A percentile compares a stretch with the other conserved stretches of the same genome.
Evolutionary conservation across 1,140 invertebrate genomes (phyloP).

Genomic region (Elysia chlorotica): DNA sequence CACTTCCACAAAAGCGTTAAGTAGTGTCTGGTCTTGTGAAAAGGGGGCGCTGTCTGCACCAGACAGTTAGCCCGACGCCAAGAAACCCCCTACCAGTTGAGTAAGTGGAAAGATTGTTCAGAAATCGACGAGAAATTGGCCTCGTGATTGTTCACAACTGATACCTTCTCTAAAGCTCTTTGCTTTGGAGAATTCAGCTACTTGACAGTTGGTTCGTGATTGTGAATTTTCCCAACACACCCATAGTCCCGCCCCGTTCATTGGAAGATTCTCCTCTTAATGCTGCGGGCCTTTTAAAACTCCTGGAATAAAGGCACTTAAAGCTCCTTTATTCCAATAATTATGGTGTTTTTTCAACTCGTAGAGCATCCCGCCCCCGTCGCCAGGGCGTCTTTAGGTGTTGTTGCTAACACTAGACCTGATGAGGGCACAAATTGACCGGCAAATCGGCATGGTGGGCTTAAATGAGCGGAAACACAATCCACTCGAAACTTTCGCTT

Average conservation of each 20-base stretch:
- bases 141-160: conserved; percentile 17
- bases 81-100: neutral
- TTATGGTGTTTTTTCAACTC: conserved; percentile 22
- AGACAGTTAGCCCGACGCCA: too few species aligned
- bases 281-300: conserved; percentile 1
- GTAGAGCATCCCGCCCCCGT: neutral
- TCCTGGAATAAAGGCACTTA: conserved; percentile 23
- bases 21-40: too few species aligned
- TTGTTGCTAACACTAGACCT: conserved; percentile 19
- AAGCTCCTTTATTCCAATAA: conserved; percentile 14
- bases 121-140: neutral
- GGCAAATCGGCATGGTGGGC: conserved; percentile 13
- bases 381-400: conserved; percentile 6
- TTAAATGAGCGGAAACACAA: conserved; percentile 23
- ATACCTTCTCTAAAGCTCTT: conserved; percentile 9
- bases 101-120: conserved; percentile 11
- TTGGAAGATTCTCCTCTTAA: too few species aligned
- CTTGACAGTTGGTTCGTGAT: conserved; percentile 12
- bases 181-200: conserved; percentile 3
- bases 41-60: too few species aligned
- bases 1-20: too few species aligned
- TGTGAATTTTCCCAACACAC: too few species aligned
- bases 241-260: too few species aligned
- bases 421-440: conserved; percentile 22
- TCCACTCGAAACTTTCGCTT: conserved; percentile 11